A percentile compares a stretch with the other conserved stretches of the same genome.
Conservation (phyloP, 2,888 invertebrate species). For the Eupithecia pulchellata region DNA sequence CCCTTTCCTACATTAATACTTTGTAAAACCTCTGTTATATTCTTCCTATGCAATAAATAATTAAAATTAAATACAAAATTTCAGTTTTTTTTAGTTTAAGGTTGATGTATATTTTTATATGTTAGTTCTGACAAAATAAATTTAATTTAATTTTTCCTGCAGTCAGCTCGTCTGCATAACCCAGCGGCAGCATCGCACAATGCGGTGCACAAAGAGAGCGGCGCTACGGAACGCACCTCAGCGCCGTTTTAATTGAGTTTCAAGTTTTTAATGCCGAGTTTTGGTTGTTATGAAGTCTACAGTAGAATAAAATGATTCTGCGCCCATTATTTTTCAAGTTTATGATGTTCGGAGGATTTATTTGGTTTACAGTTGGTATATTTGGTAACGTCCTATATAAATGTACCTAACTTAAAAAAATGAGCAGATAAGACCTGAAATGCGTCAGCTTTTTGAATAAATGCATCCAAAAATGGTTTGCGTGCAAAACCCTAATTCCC, state of each 20-base stretch:
- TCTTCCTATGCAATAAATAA: not conserved
- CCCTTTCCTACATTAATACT: not conserved
- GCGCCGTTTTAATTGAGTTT: constrained; percentile 65
- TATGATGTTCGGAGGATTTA: constrained; percentile 11
- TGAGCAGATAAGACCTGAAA: no score
- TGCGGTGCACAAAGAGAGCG: constrained; percentile 43
- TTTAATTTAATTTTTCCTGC: not conserved
- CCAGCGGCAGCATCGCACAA: constrained; percentile 27
- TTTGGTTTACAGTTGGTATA: not conserved
- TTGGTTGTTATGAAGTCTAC: constrained; percentile 38
- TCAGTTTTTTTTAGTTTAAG: no score
- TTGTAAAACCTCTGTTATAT: not conserved
- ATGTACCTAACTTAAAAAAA: no score
- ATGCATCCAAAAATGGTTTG: no score
- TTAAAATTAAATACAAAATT: not conserved
- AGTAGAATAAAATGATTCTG: constrained; percentile 21
- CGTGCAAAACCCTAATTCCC: not conserved
- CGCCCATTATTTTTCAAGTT: constrained; percentile 19
- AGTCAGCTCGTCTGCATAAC: constrained; percentile 27
- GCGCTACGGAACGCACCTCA: constrained; percentile 55
- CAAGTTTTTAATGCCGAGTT: constrained; percentile 43
- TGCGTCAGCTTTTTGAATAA: no score
- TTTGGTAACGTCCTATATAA: no score
- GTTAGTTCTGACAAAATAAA: no score
- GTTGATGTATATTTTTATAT: no score